Conservation (phyloP, 1,140 invertebrate species). For the Conus ventricosus region DNA sequence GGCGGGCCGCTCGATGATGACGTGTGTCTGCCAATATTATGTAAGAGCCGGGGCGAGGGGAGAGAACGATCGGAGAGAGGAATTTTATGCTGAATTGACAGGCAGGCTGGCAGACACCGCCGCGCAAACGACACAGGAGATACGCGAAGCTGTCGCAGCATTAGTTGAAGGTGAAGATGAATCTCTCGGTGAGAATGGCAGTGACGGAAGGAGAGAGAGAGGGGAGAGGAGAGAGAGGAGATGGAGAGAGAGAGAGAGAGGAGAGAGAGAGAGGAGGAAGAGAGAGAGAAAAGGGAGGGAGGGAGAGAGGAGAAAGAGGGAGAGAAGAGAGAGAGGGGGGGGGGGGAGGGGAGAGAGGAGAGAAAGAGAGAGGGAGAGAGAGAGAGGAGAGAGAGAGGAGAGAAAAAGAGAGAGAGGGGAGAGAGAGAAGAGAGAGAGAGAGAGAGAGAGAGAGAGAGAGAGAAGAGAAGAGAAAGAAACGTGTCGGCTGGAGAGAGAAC, state of each 20-base stretch:
- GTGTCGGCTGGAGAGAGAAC: background rate
- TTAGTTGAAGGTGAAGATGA: too few species aligned
- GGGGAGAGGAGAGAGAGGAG: background rate
- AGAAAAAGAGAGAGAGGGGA: background rate
- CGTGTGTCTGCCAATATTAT: too few species aligned
- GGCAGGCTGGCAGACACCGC: too few species aligned
- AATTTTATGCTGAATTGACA: too few species aligned
- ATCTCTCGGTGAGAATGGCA: background rate
- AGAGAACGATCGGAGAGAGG: too few species aligned
- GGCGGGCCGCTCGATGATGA: too few species aligned
- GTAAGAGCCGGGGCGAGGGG: too few species aligned
- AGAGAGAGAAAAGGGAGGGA: background rate
- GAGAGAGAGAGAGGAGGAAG: background rate
- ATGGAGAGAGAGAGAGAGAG: background rate
- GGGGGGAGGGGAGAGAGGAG: too few species aligned
- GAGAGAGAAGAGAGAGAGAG: constrained; percentile 3
- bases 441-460: background rate
- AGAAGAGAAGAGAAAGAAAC: background rate
- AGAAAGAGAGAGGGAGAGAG: too few species aligned
- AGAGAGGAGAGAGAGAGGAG: background rate
- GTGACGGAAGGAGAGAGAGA: background rate
- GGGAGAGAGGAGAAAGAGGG: background rate
- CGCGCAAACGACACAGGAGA: too few species aligned
- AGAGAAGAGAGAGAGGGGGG: background rate
- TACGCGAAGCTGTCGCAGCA: too few species aligned